These are phyloP conservation scores for Macrotus californicus DNA, from an alignment of 2,113 vertebrate species.

Conservation along the genomic window DNA sequence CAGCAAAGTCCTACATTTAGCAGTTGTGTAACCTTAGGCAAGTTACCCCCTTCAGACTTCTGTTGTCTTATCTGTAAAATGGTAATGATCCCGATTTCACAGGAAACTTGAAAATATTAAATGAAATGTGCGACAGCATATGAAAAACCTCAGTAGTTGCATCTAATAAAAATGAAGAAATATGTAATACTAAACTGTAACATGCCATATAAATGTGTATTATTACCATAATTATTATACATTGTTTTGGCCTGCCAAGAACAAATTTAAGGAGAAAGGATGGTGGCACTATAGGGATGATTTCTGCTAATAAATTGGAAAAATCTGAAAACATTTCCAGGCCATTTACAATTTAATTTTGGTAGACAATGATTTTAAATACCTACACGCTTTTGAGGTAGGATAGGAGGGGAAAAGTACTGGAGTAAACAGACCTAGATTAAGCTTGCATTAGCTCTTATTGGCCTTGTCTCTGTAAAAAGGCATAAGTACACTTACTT, in stretches of 20 bases:
- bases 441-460: neutral
- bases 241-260: neutral
- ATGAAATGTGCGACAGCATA: neutral
- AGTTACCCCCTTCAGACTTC: neutral
- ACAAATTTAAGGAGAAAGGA: neutral
- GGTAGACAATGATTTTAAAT: neutral
- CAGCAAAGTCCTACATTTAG: neutral
- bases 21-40: neutral
- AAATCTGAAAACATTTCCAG: neutral
- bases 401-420: neutral
- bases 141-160: constrained; percentile 6
- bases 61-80: neutral
- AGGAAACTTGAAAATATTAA: neutral
- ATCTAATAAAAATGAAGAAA: neutral
- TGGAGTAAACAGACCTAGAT: neutral
- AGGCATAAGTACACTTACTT: neutral
- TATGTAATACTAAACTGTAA: neutral
- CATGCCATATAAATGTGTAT: neutral
- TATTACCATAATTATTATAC: neutral
- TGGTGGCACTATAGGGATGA: neutral
- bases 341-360: constrained; percentile 37
- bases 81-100: neutral
- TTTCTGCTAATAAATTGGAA: neutral
- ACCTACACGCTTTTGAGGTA: neutral
- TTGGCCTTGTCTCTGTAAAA: neutral